Conservation (phyloP, 2,113 vertebrate genomes). For the Eudyptes chrysolophus region DNA sequence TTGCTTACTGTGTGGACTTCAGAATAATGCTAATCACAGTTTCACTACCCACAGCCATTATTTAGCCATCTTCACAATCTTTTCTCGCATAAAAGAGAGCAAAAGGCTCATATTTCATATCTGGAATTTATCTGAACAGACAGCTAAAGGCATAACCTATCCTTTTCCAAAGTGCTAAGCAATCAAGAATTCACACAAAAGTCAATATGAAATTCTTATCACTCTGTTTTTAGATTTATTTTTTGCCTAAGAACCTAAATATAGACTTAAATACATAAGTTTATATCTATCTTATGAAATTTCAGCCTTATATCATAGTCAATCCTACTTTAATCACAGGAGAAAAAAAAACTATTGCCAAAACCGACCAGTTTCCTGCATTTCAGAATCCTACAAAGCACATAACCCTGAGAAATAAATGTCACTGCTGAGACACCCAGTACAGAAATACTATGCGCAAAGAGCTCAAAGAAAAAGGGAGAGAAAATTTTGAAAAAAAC, state of each 20-base stretch:
- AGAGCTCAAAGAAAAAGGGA: neutral
- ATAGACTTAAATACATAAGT: neutral
- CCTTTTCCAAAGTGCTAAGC: neutral
- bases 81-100: neutral
- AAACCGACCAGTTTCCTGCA: neutral
- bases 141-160: neutral
- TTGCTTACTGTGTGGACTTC: neutral
- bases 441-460: neutral
- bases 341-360: neutral
- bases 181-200: neutral
- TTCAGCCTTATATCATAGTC: neutral
- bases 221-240: neutral
- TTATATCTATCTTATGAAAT: neutral
- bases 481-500: neutral
- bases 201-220: neutral
- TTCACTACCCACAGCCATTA: neutral
- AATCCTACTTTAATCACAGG: neutral
- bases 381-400: neutral
- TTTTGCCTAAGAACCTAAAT: neutral
- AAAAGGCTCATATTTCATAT: neutral
- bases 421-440: neutral
- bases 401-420: neutral
- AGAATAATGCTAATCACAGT: neutral
- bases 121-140: slow-evolving; percentile 5
- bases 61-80: neutral